Conservation (phyloP, 1,140 invertebrate genomes). For the Leptinotarsa undecemlineata region DNA sequence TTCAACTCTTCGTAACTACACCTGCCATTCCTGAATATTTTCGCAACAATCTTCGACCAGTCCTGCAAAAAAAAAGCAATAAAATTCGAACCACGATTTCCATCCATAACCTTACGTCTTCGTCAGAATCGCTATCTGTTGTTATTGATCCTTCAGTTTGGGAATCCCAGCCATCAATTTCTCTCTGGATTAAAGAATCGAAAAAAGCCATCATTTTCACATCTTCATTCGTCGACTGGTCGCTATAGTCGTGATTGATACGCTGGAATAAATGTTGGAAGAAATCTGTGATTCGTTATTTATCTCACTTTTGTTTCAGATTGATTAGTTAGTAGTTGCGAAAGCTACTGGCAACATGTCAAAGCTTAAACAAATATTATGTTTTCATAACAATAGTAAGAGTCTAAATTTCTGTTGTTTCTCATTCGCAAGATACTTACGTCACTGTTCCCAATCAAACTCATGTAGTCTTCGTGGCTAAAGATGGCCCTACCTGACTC, state of each 20-base stretch:
- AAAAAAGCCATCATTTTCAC: conserved; percentile 96
- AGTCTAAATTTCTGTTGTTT: too few species aligned
- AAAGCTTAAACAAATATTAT: too few species aligned
- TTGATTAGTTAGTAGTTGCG: too few species aligned
- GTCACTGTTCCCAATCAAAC: conserved; percentile 77
- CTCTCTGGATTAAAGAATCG: conserved; percentile 88
- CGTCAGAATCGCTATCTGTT: conserved; percentile 55
- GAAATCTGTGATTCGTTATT: too few species aligned
- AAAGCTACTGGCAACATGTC: too few species aligned
- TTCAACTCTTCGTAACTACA: conserved; percentile 37
- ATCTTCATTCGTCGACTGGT: conserved; percentile 86
- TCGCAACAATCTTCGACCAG: conserved; percentile 31
- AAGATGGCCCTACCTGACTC: conserved; percentile 78
- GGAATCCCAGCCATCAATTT: conserved; percentile 76
- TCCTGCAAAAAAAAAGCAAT: conserved; percentile 22
- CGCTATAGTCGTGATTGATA: conserved; percentile 78
- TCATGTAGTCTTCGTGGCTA: conserved; percentile 84
- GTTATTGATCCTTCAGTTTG: conserved; percentile 51
- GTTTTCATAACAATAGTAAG: too few species aligned
- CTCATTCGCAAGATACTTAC: conserved; percentile 49
- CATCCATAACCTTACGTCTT: conserved; percentile 30
- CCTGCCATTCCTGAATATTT: conserved; percentile 39
- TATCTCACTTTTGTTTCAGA: too few species aligned
- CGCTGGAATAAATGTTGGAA: conserved; percentile 57
- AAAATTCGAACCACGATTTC: not conserved